Evolutionary conservation across 2,797 vertebrate genomes (phyloP).

Genomic region (Netta rufina): DNA sequence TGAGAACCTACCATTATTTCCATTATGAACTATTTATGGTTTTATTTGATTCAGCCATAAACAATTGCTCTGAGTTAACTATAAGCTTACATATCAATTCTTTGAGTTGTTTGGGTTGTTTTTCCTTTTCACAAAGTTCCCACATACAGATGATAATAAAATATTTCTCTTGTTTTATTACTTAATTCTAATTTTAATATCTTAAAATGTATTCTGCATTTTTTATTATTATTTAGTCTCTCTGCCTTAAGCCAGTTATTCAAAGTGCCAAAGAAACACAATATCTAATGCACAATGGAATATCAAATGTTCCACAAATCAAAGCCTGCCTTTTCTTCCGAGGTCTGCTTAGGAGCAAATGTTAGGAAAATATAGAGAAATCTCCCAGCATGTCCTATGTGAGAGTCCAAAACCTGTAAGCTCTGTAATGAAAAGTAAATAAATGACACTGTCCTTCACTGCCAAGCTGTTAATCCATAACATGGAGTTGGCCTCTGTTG

Average conservation of each 20-base stretch:
- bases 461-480: conserved; percentile 47
- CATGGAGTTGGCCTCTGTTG: neutral
- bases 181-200: neutral
- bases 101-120: neutral
- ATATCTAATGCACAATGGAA: neutral
- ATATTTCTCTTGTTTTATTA: neutral
- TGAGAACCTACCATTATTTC: neutral
- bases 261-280: neutral
- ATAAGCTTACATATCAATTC: too few species aligned
- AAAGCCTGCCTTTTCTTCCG: neutral
- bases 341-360: neutral
- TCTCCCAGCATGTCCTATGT: neutral
- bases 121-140: neutral
- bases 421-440: conserved; percentile 53
- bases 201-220: neutral
- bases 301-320: conserved; percentile 35
- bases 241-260: neutral
- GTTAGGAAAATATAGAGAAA: conserved; percentile 18
- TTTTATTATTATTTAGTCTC: neutral
- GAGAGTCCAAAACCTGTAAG: conserved; percentile 15
- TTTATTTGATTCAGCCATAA: neutral
- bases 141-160: neutral
- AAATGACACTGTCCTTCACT: conserved; percentile 50
- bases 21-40: neutral
- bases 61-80: neutral